Percentiles rank a stretch among this genome's conserved stretches.
Evolutionary conservation across 2,797 vertebrate genomes (phyloP).

Genomic region (Lemur catta): DNA sequence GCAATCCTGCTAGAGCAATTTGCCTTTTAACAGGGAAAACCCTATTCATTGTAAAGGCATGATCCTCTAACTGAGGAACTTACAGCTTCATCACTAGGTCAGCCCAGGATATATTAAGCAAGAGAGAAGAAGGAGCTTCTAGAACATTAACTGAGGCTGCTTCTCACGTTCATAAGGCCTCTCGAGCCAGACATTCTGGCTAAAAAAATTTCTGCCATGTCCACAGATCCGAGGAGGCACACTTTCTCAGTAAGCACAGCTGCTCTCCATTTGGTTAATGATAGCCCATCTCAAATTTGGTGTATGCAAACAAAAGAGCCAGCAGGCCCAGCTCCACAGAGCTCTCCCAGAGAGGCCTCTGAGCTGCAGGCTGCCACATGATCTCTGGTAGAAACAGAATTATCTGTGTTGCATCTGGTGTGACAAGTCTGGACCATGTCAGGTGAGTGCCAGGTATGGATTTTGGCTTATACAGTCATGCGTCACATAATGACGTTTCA

Average conservation of each 20-base stretch:
- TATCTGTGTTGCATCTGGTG: neutral
- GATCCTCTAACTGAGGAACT: conserved; percentile 5
- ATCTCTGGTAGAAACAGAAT: neutral
- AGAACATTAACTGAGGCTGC: conserved; percentile 20
- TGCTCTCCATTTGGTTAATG: conserved; percentile 86
- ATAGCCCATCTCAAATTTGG: conserved; percentile 83
- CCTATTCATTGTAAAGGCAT: neutral
- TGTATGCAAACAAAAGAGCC: conserved; percentile 83
- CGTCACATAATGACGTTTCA: neutral
- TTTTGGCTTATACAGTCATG: neutral
- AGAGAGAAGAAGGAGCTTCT: neutral
- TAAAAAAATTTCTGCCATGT: conserved; percentile 71
- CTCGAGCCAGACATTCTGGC: conserved; percentile 37
- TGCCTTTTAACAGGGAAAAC: conserved; percentile 27
- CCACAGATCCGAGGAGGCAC: conserved; percentile 79
- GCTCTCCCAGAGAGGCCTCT: conserved; percentile 20
- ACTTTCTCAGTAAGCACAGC: conserved; percentile 83
- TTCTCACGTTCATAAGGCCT: neutral
- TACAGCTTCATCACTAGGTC: neutral
- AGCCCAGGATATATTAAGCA: neutral
- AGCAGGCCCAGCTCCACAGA: neutral
- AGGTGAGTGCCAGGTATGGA: neutral
- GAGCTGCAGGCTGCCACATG: neutral
- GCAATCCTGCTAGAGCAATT: neutral
- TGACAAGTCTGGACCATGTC: neutral